phyloP scores from a whole-genome alignment of 2,888 invertebrate species.

The Cancer borealis region DNA sequence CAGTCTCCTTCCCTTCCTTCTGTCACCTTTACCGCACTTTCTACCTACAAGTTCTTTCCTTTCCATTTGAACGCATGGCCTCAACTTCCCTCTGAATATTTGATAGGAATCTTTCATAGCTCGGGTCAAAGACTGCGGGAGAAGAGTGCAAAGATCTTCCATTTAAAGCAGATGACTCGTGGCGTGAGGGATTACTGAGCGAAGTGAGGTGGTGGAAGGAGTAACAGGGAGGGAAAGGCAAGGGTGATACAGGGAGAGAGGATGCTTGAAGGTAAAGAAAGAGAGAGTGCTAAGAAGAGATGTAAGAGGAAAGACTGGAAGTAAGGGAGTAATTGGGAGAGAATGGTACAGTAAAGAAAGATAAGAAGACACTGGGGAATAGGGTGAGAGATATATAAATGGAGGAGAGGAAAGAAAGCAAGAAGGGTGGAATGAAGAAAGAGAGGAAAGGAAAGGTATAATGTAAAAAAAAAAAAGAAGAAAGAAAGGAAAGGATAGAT shows the following conservation, averaged over 20 bases:
- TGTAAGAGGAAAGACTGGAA: neutral
- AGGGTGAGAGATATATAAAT: neutral
- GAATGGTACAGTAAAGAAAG: neutral
- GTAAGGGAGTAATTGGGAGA: neutral
- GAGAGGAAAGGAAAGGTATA: neutral
- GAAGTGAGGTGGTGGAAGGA: conserved; percentile 1
- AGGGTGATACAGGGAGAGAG: neutral
- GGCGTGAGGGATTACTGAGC: neutral
- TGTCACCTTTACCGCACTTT: too few species aligned
- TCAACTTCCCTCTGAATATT: neutral
- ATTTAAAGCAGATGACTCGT: neutral
- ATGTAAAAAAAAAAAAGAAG: neutral
- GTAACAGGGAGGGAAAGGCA: neutral
- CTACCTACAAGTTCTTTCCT: too few species aligned
- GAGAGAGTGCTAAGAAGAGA: neutral
- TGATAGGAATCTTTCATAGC: conserved; percentile 1
- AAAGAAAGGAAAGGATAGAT: too few species aligned
- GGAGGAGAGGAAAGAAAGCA: neutral
- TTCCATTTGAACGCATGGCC: neutral
- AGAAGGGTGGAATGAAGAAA: too few species aligned
- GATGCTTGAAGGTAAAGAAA: neutral
- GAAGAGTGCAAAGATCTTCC: neutral
- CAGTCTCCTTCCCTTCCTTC: too few species aligned
- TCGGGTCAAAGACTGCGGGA: neutral
- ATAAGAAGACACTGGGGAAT: neutral